Evolutionary conservation across 2,113 vertebrate genomes (phyloP).

Genomic region (Triplophysa tibetana): DNA sequence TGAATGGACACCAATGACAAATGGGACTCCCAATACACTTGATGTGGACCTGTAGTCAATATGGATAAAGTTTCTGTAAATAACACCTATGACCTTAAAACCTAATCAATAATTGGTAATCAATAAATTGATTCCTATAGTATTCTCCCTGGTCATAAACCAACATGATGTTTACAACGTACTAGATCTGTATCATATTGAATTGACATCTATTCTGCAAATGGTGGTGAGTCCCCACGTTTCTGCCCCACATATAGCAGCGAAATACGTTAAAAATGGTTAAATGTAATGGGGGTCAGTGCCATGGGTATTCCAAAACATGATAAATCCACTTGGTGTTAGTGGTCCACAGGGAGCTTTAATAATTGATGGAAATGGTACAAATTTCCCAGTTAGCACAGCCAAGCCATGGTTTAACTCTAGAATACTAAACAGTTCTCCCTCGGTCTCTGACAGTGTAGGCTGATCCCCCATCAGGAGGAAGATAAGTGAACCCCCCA

Average conservation of each 20-base stretch:
- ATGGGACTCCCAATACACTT: no score
- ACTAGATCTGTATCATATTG: no score
- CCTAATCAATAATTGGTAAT: no score
- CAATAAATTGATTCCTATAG: no score
- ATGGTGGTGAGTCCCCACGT: neutral
- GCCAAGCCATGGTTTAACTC: conserved; percentile 47
- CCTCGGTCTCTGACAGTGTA: conserved; percentile 15
- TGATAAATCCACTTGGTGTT: conserved; percentile 59
- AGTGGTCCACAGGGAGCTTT: conserved; percentile 42
- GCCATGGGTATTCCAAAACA: conserved; percentile 48
- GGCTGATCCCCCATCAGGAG: neutral
- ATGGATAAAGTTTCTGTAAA: no score
- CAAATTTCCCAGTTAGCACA: conserved; percentile 54
- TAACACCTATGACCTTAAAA: no score
- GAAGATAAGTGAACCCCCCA: no score
- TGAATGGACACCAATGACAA: neutral
- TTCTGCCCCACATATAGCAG: neutral
- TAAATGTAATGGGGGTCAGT: neutral
- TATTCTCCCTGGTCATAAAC: no score
- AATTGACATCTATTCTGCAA: no score
- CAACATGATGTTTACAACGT: no score
- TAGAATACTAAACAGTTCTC: conserved; percentile 44
- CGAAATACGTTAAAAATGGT: neutral
- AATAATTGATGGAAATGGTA: conserved; percentile 61
- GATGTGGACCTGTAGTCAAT: no score